Percentiles rank a stretch among this genome's conserved stretches.
Evolutionary conservation across 2,797 vertebrate species (phyloP).

Genomic region (Gambelia wislizenii): DNA sequence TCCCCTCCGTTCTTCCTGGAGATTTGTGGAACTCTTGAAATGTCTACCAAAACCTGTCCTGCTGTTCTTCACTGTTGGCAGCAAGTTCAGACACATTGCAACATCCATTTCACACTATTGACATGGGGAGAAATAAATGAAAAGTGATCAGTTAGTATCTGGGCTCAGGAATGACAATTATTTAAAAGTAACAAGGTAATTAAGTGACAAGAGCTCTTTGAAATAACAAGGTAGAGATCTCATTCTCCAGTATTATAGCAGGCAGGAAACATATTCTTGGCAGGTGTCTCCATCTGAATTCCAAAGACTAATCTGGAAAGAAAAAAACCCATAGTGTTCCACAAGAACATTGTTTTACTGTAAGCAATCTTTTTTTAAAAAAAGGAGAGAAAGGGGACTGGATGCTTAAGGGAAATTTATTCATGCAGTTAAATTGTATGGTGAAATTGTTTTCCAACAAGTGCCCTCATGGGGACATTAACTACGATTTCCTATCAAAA

Average conservation of each 20-base stretch:
- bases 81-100: constrained; percentile 42
- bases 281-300: constrained; percentile 25
- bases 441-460: not conserved
- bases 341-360: not conserved
- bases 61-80: constrained; percentile 24
- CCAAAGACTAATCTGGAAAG: constrained; percentile 35
- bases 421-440: not conserved
- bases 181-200: constrained; percentile 37
- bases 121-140: constrained; percentile 38
- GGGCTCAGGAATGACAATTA: constrained; percentile 48
- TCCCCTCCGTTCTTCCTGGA: not conserved
- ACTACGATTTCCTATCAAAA: not conserved
- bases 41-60: constrained; percentile 36
- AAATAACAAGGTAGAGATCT: constrained; percentile 22
- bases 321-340: not conserved
- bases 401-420: not conserved
- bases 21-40: constrained; percentile 36
- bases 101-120: constrained; percentile 39
- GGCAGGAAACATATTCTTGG: constrained; percentile 40
- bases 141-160: constrained; percentile 27
- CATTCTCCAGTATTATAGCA: not conserved
- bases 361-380: not conserved
- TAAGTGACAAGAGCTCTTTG: constrained; percentile 51
- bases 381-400: not conserved
- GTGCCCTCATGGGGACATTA: not conserved